Conservation (phyloP, 2,797 vertebrate genomes). For the Hephaestus fuliginosus region DNA sequence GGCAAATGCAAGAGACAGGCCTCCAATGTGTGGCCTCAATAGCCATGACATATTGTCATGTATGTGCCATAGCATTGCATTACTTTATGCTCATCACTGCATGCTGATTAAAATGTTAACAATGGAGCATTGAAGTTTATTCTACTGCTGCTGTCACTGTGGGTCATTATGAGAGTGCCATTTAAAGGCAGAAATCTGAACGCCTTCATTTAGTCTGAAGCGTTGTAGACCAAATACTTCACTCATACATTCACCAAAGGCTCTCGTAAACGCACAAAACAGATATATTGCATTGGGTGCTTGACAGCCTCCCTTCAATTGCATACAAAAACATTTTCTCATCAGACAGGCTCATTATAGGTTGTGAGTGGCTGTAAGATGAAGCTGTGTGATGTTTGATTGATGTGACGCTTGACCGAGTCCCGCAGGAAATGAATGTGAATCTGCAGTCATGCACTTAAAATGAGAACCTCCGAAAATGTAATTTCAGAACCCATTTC, state of each 20-base stretch:
- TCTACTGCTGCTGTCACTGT: constrained; percentile 3
- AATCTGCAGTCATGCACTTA: constrained; percentile 67
- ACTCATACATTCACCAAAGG: neutral
- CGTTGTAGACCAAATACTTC: neutral
- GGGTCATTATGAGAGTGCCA: neutral
- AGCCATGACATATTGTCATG: neutral
- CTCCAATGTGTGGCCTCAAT: neutral
- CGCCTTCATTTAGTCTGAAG: neutral
- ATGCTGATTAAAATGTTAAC: constrained; percentile 13
- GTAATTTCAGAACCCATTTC: constrained; percentile 85
- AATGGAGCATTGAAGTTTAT: constrained; percentile 9
- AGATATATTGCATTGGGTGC: constrained; percentile 24
- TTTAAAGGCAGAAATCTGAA: constrained; percentile 2
- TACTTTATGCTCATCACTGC: neutral
- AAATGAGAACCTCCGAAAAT: constrained; percentile 76
- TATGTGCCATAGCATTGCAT: neutral
- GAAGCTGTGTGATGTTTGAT: constrained; percentile 59
- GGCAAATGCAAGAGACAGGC: constrained; percentile 3
- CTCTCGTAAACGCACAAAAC: constrained; percentile 6
- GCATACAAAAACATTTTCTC: constrained; percentile 43
- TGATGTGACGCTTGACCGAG: constrained; percentile 62
- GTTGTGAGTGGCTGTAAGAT: constrained; percentile 45
- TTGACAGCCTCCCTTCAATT: neutral
- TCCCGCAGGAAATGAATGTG: constrained; percentile 72
- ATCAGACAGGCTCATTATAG: constrained; percentile 53